Evolutionary conservation across 2,888 invertebrate genomes (phyloP).

Genomic region (Barypeithes pellucidus): DNA sequence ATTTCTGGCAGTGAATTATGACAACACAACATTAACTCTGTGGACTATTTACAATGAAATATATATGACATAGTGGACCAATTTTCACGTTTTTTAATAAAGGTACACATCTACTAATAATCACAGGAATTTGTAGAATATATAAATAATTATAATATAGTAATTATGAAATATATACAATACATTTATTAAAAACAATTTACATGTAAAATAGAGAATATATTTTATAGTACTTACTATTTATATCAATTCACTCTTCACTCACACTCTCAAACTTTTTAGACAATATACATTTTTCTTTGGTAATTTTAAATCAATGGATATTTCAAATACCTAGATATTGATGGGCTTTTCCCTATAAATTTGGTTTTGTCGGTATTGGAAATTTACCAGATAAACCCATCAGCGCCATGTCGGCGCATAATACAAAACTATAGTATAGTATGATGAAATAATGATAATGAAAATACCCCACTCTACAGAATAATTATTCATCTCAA

Average conservation of each 20-base stretch:
- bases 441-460: too few relatives aligned
- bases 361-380: not conserved
- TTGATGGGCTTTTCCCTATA: too few relatives aligned
- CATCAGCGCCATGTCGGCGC: too few relatives aligned
- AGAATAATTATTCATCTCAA: too few relatives aligned
- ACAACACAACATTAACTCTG: conserved; percentile 67
- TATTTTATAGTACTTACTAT: not conserved
- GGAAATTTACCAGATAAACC: not conserved
- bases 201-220: conserved; percentile 27
- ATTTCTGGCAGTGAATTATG: conserved; percentile 68
- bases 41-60: conserved; percentile 26
- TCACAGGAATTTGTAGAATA: conserved; percentile 40
- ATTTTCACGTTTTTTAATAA: conserved; percentile 23
- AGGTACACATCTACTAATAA: conserved; percentile 37
- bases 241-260: conserved; percentile 35
- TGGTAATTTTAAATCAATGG: conserved; percentile 8
- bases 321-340: too few relatives aligned
- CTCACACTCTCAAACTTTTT: conserved; percentile 10
- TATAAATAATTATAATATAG: conserved; percentile 32
- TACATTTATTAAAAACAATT: conserved; percentile 30
- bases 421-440: too few relatives aligned
- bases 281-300: conserved; percentile 12
- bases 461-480: too few relatives aligned
- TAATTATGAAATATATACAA: conserved; percentile 21
- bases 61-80: conserved; percentile 11